Conservation (phyloP, 1,140 invertebrate genomes). For the Lordiphosa clarofinis region DNA sequence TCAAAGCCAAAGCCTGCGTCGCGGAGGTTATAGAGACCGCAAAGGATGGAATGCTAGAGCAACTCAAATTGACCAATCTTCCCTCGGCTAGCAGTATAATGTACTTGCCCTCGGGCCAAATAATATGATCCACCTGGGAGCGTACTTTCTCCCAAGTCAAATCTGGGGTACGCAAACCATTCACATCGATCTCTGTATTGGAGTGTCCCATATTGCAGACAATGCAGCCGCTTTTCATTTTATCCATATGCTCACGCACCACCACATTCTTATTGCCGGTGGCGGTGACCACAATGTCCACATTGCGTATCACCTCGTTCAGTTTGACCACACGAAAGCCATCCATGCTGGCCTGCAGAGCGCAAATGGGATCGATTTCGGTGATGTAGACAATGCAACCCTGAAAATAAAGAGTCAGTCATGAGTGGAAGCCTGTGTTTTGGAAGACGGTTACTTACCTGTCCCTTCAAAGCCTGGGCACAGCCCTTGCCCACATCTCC, state of each 20-base stretch:
- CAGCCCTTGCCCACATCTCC: conserved; percentile 99
- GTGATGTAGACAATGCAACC: conserved; percentile 97
- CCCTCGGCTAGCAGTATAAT: conserved; percentile 97
- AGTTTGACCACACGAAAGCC: conserved; percentile 97
- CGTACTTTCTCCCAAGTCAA: conserved; percentile 98
- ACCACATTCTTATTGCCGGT: conserved; percentile 99
- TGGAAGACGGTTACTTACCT: conserved; percentile 74
- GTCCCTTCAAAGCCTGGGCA: conserved; percentile 95
- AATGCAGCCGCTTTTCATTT: conserved; percentile 98
- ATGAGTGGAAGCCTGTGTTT: too few species aligned
- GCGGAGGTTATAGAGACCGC: conserved; percentile 97
- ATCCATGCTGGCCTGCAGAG: conserved; percentile 98
- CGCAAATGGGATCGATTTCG: conserved; percentile 99
- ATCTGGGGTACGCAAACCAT: conserved; percentile 94
- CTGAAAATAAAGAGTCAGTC: neutral
- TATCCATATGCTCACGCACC: conserved; percentile 96
- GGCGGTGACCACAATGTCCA: conserved; percentile 97
- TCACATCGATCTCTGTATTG: conserved; percentile 98
- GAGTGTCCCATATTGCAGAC: conserved; percentile 99
- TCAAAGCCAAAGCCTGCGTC: conserved; percentile 96
- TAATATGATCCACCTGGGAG: conserved; percentile 98
- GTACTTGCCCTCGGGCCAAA: conserved; percentile 95
- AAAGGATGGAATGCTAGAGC: conserved; percentile 98
- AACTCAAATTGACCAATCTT: conserved; percentile 96
- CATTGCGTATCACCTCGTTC: conserved; percentile 89